A percentile compares a stretch with the other conserved stretches of the same genome.
phyloP scores from a whole-genome alignment of 2,797 vertebrate species.

The Lerista edwardsae region DNA sequence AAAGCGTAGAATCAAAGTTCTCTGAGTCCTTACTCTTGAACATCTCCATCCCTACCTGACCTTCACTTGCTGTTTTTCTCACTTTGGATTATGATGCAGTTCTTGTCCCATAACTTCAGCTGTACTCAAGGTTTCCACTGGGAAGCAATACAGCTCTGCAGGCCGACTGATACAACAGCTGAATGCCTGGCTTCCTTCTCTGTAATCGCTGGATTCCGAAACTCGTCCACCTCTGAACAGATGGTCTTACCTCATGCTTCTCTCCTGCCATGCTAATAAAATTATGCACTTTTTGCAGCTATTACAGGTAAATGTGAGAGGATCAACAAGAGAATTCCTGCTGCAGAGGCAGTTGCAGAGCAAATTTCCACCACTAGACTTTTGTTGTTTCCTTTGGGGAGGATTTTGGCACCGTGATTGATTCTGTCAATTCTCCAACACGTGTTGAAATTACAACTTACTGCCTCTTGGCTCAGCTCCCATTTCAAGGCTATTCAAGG shows the following conservation, averaged over 20 bases:
- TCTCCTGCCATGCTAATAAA: constrained; percentile 2
- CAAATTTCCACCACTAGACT: not conserved
- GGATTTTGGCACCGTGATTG: not conserved
- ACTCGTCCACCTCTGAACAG: constrained; percentile 13
- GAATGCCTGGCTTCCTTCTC: constrained; percentile 1
- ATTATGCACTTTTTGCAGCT: not conserved
- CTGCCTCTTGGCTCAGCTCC: not conserved
- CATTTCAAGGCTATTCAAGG: not conserved
- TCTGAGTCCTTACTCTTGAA: not conserved
- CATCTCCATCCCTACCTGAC: not conserved
- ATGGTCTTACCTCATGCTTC: constrained; percentile 4
- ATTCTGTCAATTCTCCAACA: not conserved
- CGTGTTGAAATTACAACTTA: not conserved
- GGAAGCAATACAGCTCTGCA: not conserved
- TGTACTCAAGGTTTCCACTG: not conserved
- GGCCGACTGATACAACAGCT: not conserved
- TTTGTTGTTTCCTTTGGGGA: not conserved
- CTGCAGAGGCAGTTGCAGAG: not conserved
- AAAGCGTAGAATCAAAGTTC: not conserved
- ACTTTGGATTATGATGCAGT: constrained; percentile 7
- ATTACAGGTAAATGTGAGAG: constrained; percentile 2
- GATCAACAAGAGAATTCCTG: constrained; percentile 4
- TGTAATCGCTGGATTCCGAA: constrained; percentile 4
- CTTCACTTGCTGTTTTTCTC: not conserved
- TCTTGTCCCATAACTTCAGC: not conserved